These are phyloP conservation scores for Danio kyathit DNA, from an alignment of 2,797 vertebrate genomes.

Conservation along the genomic window DNA sequence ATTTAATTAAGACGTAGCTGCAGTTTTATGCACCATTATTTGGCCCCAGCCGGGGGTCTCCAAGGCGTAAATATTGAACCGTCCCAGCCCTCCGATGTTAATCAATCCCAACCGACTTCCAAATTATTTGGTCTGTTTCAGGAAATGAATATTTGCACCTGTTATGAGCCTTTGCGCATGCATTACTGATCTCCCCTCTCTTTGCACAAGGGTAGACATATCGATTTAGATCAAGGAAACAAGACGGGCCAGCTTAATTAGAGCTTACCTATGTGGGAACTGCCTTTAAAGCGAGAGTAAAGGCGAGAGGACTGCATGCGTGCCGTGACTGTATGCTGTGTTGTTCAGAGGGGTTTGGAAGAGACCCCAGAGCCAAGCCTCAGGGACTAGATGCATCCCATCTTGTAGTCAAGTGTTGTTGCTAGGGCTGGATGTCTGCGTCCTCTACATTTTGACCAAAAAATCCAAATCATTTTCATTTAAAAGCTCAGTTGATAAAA, in stretches of 20 bases:
- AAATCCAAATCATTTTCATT: neutral
- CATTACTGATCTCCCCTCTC: slow-evolving; percentile 67
- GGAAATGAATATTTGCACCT: slow-evolving; percentile 82
- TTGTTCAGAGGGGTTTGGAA: slow-evolving; percentile 28
- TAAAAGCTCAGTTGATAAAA: neutral
- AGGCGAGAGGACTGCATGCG: slow-evolving; percentile 36
- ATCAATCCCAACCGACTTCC: slow-evolving; percentile 84
- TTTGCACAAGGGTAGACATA: slow-evolving; percentile 66
- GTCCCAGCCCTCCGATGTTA: slow-evolving; percentile 79
- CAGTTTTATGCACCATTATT: slow-evolving; percentile 83
- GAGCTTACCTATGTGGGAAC: slow-evolving; percentile 75
- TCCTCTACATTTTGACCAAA: neutral
- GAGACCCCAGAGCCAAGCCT: slow-evolving; percentile 25
- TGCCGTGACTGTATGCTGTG: slow-evolving; percentile 17
- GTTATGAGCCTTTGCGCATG: slow-evolving; percentile 66
- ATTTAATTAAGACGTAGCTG: slow-evolving; percentile 88
- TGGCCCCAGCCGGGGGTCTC: slow-evolving; percentile 79
- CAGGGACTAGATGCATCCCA: slow-evolving; percentile 30
- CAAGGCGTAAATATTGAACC: slow-evolving; percentile 85
- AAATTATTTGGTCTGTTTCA: slow-evolving; percentile 85
- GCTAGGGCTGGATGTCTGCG: neutral
- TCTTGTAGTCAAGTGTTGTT: slow-evolving; percentile 21
- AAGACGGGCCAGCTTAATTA: slow-evolving; percentile 80
- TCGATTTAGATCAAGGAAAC: slow-evolving; percentile 74
- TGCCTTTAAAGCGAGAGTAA: slow-evolving; percentile 41